Base-by-base conservation (phyloP, 1,140 invertebrate genomes). In the Metaphire vulgaris region DNA sequence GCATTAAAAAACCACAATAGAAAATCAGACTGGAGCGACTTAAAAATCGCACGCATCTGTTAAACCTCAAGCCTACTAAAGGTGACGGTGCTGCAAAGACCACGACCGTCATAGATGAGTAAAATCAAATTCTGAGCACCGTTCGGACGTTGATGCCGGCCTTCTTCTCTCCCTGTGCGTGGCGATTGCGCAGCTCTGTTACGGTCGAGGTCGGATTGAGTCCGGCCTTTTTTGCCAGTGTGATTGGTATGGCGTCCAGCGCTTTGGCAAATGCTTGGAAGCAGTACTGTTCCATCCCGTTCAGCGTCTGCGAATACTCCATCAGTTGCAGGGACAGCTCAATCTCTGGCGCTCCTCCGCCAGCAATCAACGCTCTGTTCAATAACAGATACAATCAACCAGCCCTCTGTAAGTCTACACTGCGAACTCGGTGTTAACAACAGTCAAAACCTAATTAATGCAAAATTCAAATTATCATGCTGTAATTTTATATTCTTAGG, bases 201-300 rank as follows among this genome's bases (percentile, higher is more conserved):
- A 99, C 97, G 0, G 97, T 99, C 70, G 92, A 86, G 84, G 99
- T 98, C 0, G 98, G 92, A 87, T 97, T 99, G 1, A 99, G 88
- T n/a, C 98, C 97, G 31, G 97, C 97, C 87, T 99, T 99, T 88
- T 99, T 98, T n/a, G 98, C 95, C 73, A 99, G 88, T 1, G 98
- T 99, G 72, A 92, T 96, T 1, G 98, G 98, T 83, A 99, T 94
- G 1, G 99, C 91, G 88, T 99, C 96, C 30, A 99, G 87, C 0
- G 97, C 95, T 84, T 98, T 93, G 12, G 97, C 95, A 89, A 94
- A 99, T 0, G 94, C 96, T 79, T 92, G 89, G 79, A 87, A 91
- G 83, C 97, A 99, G 85, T 98, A 98, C 70, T 96, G 93, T 85
- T 98, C 93, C 67, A 96, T 91, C 69, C 97, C 97, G 56, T 91